Evolutionary conservation across 1,140 invertebrate species (phyloP), one percentile per base, ranked within the genome.

Genomic region (Hormaphis cornu): DNA sequence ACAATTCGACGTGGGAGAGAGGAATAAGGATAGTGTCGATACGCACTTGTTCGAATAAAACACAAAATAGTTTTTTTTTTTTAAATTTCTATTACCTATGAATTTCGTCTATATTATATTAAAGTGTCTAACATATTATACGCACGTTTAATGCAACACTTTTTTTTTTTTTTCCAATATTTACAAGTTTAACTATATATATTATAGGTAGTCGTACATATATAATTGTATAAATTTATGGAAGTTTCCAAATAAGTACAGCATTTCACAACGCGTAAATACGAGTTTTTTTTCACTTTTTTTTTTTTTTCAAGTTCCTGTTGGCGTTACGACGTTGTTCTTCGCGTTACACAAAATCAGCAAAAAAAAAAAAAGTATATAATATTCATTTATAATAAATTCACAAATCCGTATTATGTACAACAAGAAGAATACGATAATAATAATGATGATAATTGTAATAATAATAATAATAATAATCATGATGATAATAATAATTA

Each of bases 201-300:
- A 44, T 48, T n/a, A 8, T n/a, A n/a, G n/a, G n/a, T n/a, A n/a
- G n/a, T n/a, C n/a, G n/a, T 46, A 16, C 16, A 46, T 46, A 46
- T n/a, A n/a, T n/a, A n/a, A 53, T 40, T 4, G 16, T 35, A 35
- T 58, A 24, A 63, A 33, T 66, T 33, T 66, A 66, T 50, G 61
- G 61, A 66, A 66, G 61, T n/a, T 30, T 66, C 61, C 61, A 66
- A 66, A n/a, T n/a, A n/a, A 66, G 61, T 66, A 66, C 44, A 66
- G 48, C n/a, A 66, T 33, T 66, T 33, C 50, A 50, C 44, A 63
- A 63, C 24, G 61, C 50, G 59, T 63, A 63, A 63, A 48, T 63
- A 63, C n/a, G n/a, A n/a, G n/a, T n/a, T n/a, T n/a, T n/a, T n/a
- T n/a, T n/a, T n/a, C n/a, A n/a, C 59, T 50, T 48, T 66, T 48